phyloP scores from a whole-genome alignment of 2,888 invertebrate genomes.

The Hyppa rectilinea region DNA sequence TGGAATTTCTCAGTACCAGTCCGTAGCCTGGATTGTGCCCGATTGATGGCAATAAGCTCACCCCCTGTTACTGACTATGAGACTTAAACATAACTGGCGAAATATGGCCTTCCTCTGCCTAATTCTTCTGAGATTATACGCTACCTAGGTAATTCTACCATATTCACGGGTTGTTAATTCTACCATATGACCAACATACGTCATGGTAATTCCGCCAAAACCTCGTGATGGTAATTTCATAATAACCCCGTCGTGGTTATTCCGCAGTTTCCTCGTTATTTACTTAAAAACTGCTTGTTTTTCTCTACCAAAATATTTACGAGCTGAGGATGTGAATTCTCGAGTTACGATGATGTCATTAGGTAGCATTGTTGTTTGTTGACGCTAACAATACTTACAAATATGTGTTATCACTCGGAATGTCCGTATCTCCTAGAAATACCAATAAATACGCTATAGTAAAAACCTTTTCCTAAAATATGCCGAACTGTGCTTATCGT shows the following conservation, averaged over 20 bases:
- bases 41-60: too few relatives aligned
- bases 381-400: not conserved
- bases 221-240: not conserved
- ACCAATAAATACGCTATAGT: not conserved
- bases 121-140: too few relatives aligned
- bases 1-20: too few relatives aligned
- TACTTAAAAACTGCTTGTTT: not conserved
- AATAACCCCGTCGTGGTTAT: not conserved
- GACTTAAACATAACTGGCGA: too few relatives aligned
- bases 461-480: not conserved
- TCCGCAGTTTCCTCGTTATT: not conserved
- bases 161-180: not conserved
- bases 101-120: too few relatives aligned
- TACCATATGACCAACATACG: not conserved
- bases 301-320: not conserved
- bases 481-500: not conserved
- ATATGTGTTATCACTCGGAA: not conserved
- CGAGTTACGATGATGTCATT: constrained; percentile 14
- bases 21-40: too few relatives aligned
- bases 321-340: not conserved
- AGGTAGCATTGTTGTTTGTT: constrained; percentile 16
- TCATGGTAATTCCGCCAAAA: not conserved
- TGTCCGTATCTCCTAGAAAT: not conserved
- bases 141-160: not conserved
- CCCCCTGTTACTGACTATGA: too few relatives aligned